Percentiles rank a stretch among this genome's conserved stretches.
Evolutionary conservation across 1,140 invertebrate genomes (phyloP).

Genomic region (Drosophila repleta): DNA sequence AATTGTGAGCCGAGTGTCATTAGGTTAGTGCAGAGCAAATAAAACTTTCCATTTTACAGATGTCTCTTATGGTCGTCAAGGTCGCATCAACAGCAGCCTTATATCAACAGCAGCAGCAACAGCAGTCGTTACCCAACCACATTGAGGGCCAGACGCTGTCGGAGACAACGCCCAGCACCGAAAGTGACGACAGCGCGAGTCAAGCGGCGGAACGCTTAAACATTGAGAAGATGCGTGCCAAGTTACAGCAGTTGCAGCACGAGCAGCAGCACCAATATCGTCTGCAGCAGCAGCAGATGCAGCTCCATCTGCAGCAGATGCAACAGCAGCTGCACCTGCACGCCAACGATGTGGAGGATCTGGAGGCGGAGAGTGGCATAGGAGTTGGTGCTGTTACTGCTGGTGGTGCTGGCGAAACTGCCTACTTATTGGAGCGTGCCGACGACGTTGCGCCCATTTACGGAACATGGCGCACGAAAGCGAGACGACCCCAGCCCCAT

Average conservation of each 20-base stretch:
- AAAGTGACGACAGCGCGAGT: constrained; percentile 54
- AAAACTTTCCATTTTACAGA: constrained; percentile 57
- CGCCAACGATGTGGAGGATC: constrained; percentile 24
- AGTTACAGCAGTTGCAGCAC: constrained; percentile 72
- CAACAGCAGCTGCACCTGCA: constrained; percentile 53
- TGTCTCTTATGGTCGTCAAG: constrained; percentile 82
- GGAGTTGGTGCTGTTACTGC: constrained; percentile 12
- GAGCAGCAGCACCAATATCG: constrained; percentile 74
- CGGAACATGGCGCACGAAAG: constrained; percentile 83
- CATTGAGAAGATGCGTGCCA: constrained; percentile 79
- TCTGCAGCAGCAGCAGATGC: constrained; percentile 65
- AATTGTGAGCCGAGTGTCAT: constrained; percentile 60
- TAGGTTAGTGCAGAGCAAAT: constrained; percentile 5
- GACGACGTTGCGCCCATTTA: constrained; percentile 77
- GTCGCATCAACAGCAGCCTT: constrained; percentile 73
- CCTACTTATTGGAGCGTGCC: constrained; percentile 83
- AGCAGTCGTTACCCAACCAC: constrained; percentile 55
- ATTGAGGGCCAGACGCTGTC: constrained; percentile 37
- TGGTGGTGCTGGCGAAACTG: constrained; percentile 64
- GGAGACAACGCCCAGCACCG: constrained; percentile 28
- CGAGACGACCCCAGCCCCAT: constrained; percentile 77
- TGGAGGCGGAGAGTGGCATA: constrained; percentile 2
- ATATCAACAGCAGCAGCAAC: constrained; percentile 64
- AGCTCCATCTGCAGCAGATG: constrained; percentile 67
- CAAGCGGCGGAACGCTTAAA: constrained; percentile 44